phyloP scores from a whole-genome alignment of 1,140 invertebrate species.

The Trachymyrmex septentrionalis region DNA sequence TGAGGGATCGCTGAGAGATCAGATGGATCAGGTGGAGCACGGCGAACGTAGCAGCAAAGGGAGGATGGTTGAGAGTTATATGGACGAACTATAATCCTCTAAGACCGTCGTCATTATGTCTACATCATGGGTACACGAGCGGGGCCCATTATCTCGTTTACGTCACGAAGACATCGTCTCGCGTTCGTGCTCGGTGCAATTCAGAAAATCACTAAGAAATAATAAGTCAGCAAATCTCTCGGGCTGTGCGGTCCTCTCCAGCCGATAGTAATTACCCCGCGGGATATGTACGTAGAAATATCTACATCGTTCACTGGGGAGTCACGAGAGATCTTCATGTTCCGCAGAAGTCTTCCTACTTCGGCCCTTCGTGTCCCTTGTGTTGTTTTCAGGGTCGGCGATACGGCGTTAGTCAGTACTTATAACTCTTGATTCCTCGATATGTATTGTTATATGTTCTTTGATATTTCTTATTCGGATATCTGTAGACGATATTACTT shows the following conservation, averaged over 20 bases:
- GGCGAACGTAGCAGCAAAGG: not conserved
- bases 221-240: constrained; percentile 76
- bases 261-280: constrained; percentile 72
- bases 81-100: constrained; percentile 77
- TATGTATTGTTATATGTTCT: not conserved
- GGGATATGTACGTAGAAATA: constrained; percentile 65
- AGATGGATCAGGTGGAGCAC: constrained; percentile 23
- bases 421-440: not conserved
- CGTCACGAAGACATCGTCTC: constrained; percentile 82
- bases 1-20: constrained; percentile 45
- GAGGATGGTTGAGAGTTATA: constrained; percentile 61
- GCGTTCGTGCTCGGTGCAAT: constrained; percentile 78
- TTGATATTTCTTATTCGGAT: constrained; percentile 17
- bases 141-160: constrained; percentile 83
- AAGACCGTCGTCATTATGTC: constrained; percentile 82
- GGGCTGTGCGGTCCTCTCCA: constrained; percentile 53
- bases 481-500: not conserved
- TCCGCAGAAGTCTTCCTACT: constrained; percentile 14
- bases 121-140: constrained; percentile 79
- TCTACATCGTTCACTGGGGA: constrained; percentile 54
- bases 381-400: constrained; percentile 34
- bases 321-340: constrained; percentile 47
- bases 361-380: constrained; percentile 15
- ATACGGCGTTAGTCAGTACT: constrained; percentile 12
- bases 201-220: constrained; percentile 85